Percentiles rank a stretch among this genome's conserved stretches.
Conservation (phyloP, 1,140 invertebrate species). For the Piezodorus guildinii region DNA sequence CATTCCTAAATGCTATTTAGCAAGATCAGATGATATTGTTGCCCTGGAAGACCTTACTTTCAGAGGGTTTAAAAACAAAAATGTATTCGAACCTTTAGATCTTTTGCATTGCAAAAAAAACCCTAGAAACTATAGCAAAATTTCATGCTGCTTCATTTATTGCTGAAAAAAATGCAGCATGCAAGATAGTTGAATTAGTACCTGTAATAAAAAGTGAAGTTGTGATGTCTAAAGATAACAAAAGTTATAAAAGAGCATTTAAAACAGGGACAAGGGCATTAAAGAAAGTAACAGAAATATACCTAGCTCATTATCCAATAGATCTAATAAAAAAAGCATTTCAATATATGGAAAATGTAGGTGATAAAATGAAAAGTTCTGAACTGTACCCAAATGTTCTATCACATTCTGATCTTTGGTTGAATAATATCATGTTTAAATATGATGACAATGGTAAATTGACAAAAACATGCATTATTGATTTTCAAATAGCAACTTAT, state of each 20-base stretch:
- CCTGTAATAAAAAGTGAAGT: neutral
- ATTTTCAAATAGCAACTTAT: conserved; percentile 17
- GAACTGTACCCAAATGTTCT: conserved; percentile 9
- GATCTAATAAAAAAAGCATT: neutral
- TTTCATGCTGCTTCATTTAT: conserved; percentile 13
- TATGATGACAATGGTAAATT: neutral
- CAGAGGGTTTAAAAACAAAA: neutral
- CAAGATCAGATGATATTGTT: conserved; percentile 1
- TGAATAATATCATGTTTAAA: conserved; percentile 21
- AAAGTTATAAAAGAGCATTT: neutral
- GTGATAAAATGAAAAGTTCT: neutral
- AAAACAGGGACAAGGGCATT: neutral
- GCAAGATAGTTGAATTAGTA: neutral
- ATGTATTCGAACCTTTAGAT: neutral
- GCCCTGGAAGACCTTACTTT: conserved; percentile 12
- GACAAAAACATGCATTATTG: neutral
- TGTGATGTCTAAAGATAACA: neutral
- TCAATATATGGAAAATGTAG: neutral
- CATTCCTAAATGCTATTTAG: conserved; percentile 17
- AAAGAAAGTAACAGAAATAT: neutral
- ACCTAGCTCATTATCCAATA: neutral
- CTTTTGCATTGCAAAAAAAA: neutral
- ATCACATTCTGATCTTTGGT: conserved; percentile 17
- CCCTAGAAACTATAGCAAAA: conserved; percentile 1
- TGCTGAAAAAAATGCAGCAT: neutral